phyloP scores from a whole-genome alignment of 2,888 invertebrate species.

The Podotricha telesiphe region DNA sequence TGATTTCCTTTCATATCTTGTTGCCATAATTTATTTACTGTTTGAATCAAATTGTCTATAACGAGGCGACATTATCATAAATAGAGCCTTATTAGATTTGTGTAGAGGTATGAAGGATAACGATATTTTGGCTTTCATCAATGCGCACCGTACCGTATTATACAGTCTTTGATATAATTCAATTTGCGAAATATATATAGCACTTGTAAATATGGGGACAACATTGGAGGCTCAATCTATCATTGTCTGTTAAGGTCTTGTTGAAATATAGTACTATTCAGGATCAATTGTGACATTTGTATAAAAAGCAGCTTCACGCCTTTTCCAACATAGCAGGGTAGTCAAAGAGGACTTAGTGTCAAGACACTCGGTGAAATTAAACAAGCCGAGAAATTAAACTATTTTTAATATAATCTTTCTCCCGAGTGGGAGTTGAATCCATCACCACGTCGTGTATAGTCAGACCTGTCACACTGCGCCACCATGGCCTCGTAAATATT shows the following conservation, averaged over 20 bases:
- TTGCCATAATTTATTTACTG: slow-evolving; percentile 27
- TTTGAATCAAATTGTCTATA: slow-evolving; percentile 23
- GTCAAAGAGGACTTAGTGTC: no score
- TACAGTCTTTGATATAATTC: neutral
- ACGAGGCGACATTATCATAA: slow-evolving; percentile 33
- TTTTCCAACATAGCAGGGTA: no score
- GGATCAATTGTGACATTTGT: neutral
- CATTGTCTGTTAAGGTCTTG: neutral
- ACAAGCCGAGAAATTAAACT: no score
- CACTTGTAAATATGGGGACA: neutral
- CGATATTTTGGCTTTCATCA: neutral
- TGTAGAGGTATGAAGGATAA: slow-evolving; percentile 11
- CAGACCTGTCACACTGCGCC: no score
- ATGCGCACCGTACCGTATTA: neutral
- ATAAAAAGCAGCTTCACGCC: neutral
- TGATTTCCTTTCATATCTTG: slow-evolving; percentile 27
- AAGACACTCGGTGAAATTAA: no score
- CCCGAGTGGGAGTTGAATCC: no score
- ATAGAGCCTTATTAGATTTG: slow-evolving; percentile 29
- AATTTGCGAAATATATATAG: neutral
- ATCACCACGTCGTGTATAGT: no score
- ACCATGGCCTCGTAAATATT: no score
- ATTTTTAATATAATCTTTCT: no score
- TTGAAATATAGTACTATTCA: neutral
- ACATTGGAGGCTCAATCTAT: neutral